Base-by-base conservation (phyloP, 2,797 vertebrate species). In the Pteronotus mesoamericanus region DNA sequence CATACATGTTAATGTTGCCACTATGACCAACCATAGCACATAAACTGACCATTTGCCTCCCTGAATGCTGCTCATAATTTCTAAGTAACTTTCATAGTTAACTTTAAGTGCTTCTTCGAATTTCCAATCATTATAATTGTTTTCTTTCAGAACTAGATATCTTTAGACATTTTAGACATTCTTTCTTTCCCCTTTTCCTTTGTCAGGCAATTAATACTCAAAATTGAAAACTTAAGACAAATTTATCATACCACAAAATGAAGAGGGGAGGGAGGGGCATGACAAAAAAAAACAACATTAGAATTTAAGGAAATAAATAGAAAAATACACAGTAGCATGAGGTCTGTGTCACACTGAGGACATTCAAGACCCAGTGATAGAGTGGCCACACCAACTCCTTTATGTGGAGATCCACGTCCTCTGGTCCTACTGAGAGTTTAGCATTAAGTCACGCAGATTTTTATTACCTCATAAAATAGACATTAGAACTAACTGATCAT, bases 251-350 rank as follows among this genome's bases (percentile, higher is more conserved):
- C 7, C 2, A 24, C 15, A 48, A 85, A 91, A 86, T 29, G 12
- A 12, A 1, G 4, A 71, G 2, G 2, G 6, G 15, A 46, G 9
- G 2, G 2, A 72, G 6, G 8, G 24, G 0, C 78, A 6, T 42
- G 42, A 55, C 51, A 64, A 8, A 72, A 69, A 69, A 32, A 57
- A 32, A 11, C 0, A 32, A 11, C 0, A 85, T 37, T 75, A 77
- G 46, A 80, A 51, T n/a, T 32, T 82, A 69, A 87, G 19, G 8
- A 96, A 61, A 51, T 16, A 51, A 51, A 15, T 14, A 80, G 22
- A 32, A 39, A 51, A 88, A 44, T 42, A 9, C 11, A 71, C 3
- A 75, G 51, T 5, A n/a, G 7, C 18, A 19, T 29, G 9, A 19
- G 2, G 32, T 34, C 39, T 22, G 34, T 32, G 51, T 4, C 3